Evolutionary conservation across 1,140 invertebrate genomes (phyloP).

Genomic region (Campoletis sonorensis): DNA sequence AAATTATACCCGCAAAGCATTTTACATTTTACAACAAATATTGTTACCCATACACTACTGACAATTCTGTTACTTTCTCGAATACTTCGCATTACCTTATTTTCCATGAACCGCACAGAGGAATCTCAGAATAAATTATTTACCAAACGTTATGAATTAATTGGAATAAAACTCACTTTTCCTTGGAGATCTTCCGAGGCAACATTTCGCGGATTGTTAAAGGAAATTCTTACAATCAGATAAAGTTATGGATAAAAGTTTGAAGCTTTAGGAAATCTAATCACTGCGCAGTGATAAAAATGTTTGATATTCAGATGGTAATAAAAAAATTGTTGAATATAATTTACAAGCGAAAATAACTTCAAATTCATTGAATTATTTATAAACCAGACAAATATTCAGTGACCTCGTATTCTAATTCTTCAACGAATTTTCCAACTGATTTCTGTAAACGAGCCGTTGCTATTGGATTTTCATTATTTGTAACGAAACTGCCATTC

Average conservation of each 20-base stretch:
- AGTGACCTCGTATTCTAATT: no score
- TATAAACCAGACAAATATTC: no score
- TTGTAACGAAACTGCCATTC: no score
- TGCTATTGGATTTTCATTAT: no score
- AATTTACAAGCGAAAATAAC: no score
- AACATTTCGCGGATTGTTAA: background rate
- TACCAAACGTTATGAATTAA: background rate
- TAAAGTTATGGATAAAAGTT: background rate
- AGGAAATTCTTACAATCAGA: background rate
- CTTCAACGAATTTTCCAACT: no score
- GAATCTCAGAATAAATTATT: slow-evolving; percentile 2
- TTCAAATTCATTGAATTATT: no score
- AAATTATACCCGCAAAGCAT: background rate
- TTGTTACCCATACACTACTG: background rate
- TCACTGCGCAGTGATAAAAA: no score
- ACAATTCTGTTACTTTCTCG: background rate
- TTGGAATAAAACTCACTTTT: background rate
- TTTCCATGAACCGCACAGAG: background rate
- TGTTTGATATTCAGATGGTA: no score
- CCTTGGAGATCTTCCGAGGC: background rate
- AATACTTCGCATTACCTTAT: background rate
- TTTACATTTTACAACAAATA: background rate
- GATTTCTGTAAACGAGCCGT: no score
- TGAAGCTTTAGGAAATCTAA: no score
- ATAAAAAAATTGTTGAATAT: no score